Conservation (phyloP, 2,113 vertebrate species). For the Platanista minor region DNA sequence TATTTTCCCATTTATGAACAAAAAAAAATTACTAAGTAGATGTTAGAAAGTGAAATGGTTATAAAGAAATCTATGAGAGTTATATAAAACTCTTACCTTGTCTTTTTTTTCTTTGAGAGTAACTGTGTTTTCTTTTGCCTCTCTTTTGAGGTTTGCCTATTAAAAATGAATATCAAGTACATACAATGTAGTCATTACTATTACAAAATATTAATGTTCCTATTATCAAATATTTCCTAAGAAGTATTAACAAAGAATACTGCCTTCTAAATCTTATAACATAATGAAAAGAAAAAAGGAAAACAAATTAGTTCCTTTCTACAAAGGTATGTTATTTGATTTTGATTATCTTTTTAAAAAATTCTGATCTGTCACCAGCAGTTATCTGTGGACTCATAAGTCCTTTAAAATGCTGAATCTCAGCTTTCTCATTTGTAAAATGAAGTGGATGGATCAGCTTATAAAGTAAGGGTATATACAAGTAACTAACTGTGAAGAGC, state of each 20-base stretch:
- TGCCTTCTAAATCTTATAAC: constrained; percentile 7
- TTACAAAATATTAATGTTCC: neutral
- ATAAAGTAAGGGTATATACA: neutral
- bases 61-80: constrained; percentile 14
- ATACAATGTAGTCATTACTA: neutral
- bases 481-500: neutral
- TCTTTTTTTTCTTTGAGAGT: constrained; percentile 76
- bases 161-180: constrained; percentile 51
- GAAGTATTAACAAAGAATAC: neutral
- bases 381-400: neutral
- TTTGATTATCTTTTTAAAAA: neutral
- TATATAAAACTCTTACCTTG: constrained; percentile 72
- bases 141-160: constrained; percentile 79
- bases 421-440: constrained; percentile 35
- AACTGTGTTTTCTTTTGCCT: constrained; percentile 38
- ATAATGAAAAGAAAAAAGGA: constrained; percentile 25
- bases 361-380: neutral
- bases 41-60: constrained; percentile 1
- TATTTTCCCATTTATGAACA: constrained; percentile 12
- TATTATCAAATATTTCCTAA: constrained; percentile 3
- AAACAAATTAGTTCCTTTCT: neutral
- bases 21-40: neutral
- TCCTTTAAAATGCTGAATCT: constrained; percentile 9
- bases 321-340: neutral
- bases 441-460: neutral